Percentiles rank a stretch among this genome's conserved stretches.
These are phyloP conservation scores for Luperina testacea DNA, from an alignment of 2,888 invertebrate species.

Conservation along the genomic window DNA sequence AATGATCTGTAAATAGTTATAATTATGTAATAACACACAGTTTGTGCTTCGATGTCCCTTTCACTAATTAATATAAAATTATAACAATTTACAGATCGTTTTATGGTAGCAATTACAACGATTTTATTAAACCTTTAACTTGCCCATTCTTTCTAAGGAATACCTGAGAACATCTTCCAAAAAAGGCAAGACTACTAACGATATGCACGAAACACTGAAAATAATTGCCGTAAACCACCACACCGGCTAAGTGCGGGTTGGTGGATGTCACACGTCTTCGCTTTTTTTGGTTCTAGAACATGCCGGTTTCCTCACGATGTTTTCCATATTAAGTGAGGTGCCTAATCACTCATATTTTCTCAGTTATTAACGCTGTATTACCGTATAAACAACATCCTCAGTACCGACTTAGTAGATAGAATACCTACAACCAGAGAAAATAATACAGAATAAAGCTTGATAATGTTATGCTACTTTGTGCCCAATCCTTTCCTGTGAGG, in stretches of 20 bases:
- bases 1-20: background rate
- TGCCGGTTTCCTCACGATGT: background rate
- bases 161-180: background rate
- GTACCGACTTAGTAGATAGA: background rate
- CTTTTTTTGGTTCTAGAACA: background rate
- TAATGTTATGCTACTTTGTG: constrained; percentile 48
- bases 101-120: background rate
- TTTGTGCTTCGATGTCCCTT: background rate
- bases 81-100: too few species aligned
- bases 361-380: background rate
- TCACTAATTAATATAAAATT: too few species aligned
- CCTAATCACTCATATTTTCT: background rate
- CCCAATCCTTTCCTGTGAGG: constrained; percentile 65
- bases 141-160: background rate
- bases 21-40: background rate
- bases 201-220: background rate
- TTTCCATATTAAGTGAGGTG: background rate
- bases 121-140: background rate
- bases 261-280: background rate
- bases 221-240: background rate
- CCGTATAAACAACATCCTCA: background rate
- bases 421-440: background rate
- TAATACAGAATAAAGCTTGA: constrained; percentile 17
- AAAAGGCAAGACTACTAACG: background rate
- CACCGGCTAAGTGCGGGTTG: background rate